phyloP scores from a whole-genome alignment of 1,140 invertebrate genomes.

The Idris sp. region DNA sequence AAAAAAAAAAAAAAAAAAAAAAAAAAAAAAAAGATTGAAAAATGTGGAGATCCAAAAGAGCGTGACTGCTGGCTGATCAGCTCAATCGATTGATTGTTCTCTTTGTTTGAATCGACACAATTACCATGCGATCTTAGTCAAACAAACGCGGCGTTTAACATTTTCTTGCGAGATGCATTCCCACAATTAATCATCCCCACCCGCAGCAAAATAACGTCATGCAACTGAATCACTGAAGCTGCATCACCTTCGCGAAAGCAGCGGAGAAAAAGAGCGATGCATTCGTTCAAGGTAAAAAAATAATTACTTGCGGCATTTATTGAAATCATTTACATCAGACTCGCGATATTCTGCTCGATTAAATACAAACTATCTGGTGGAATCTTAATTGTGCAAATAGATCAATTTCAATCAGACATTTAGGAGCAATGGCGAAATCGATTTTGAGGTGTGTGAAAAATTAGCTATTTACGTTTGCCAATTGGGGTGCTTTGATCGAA shows the following conservation, averaged over 20 bases:
- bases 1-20: no score
- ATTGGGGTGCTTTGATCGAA: no score
- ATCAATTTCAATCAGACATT: conserved; percentile 31
- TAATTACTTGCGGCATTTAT: conserved; percentile 30
- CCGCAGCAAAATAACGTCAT: conserved; percentile 28
- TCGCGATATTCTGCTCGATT: conserved; percentile 19
- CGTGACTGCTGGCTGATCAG: conserved; percentile 8
- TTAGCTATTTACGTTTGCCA: background rate
- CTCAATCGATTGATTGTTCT: conserved; percentile 29
- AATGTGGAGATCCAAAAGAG: conserved; percentile 7
- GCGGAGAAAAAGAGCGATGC: conserved; percentile 27
- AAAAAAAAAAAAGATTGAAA: background rate
- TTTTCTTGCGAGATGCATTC: conserved; percentile 40
- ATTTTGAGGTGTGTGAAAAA: conserved; percentile 5
- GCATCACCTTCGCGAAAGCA: conserved; percentile 37
- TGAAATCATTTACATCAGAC: conserved; percentile 33
- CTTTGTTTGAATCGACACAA: conserved; percentile 30
- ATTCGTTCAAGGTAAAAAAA: conserved; percentile 14
- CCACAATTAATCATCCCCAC: conserved; percentile 54
- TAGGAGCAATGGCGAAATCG: conserved; percentile 13
- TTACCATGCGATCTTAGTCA: conserved; percentile 37
- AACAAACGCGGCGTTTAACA: conserved; percentile 38
- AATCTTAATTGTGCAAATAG: conserved; percentile 44
- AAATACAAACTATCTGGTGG: conserved; percentile 13
- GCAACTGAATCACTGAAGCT: conserved; percentile 41